A percentile compares a stretch with the other conserved stretches of the same genome.
Evolutionary conservation across 2,888 invertebrate genomes (phyloP).

Genomic region (Eutolmus rufibarbis): DNA sequence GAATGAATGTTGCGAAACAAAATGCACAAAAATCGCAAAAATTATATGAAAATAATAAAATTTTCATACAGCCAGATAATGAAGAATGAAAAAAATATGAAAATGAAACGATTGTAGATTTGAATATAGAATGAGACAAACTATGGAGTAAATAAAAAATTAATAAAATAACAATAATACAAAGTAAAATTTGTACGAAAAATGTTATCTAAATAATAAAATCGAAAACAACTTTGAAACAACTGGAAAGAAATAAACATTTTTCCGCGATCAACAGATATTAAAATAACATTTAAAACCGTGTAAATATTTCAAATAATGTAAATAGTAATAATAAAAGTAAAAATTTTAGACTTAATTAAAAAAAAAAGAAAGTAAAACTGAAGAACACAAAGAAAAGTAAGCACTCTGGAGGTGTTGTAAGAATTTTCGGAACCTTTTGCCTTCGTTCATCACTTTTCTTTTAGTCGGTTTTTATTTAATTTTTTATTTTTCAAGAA

Average conservation of each 20-base stretch:
- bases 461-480: background rate
- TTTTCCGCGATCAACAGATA: background rate
- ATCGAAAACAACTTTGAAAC: background rate
- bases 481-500: background rate
- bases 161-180: background rate
- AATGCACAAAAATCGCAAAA: background rate
- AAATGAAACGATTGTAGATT: slow-evolving; percentile 27
- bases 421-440: background rate
- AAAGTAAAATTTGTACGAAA: background rate
- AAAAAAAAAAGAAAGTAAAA: background rate
- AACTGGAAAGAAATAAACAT: background rate
- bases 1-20: background rate
- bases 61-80: background rate
- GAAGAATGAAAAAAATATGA: background rate
- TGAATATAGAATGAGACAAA: slow-evolving; percentile 4
- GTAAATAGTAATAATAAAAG: background rate
- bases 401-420: background rate
- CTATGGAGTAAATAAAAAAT: background rate
- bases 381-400: background rate
- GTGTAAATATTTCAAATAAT: background rate
- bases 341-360: background rate
- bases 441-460: background rate
- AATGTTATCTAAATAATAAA: background rate
- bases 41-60: background rate
- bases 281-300: background rate